phyloP scores from a whole-genome alignment of 2,113 vertebrate species.

The Micromys minutus region DNA sequence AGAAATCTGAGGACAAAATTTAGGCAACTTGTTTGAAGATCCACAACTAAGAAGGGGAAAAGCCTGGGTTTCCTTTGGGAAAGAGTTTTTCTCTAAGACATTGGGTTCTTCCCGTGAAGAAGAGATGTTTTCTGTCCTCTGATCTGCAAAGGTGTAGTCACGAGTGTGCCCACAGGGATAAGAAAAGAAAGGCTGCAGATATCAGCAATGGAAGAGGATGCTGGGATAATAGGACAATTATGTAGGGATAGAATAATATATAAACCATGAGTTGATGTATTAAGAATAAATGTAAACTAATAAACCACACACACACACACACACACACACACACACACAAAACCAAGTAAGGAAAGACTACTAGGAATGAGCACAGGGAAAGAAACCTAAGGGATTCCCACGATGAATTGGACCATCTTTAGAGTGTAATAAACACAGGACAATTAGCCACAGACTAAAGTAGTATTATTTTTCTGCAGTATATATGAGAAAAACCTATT shows the following conservation, averaged over 20 bases:
- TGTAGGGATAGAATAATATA: neutral
- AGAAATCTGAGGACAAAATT: neutral
- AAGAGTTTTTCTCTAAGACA: neutral
- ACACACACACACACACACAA: neutral
- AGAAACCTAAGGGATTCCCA: neutral
- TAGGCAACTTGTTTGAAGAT: neutral
- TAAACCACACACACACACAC: neutral
- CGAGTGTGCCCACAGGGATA: neutral
- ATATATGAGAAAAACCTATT: neutral
- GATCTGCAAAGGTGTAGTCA: neutral
- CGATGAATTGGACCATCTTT: neutral
- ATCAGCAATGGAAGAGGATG: neutral
- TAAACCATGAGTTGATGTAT: neutral
- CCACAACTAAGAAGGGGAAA: neutral
- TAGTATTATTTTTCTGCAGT: neutral
- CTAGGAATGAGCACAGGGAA: neutral
- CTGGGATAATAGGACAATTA: neutral
- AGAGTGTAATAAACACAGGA: neutral
- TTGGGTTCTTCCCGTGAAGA: neutral
- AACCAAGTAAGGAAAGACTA: neutral
- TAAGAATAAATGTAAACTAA: neutral
- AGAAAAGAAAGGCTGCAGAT: neutral
- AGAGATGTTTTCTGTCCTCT: neutral
- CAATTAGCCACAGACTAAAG: neutral
- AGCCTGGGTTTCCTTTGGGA: neutral